phyloP scores from a whole-genome alignment of 1,140 invertebrate genomes.

The Papilio glaucus region DNA sequence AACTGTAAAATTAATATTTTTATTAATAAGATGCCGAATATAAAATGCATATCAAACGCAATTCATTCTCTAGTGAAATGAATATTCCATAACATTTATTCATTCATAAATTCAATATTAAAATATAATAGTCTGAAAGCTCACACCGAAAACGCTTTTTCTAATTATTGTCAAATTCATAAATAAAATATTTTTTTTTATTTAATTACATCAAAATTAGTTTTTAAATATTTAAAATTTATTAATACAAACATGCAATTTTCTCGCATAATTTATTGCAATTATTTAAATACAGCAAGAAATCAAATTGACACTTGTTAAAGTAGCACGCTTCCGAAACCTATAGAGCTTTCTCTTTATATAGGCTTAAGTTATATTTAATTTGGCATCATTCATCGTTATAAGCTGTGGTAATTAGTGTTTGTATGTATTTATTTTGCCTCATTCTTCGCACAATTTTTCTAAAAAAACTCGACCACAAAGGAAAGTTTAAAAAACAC shows the following conservation, averaged over 20 bases:
- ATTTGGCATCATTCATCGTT: slow-evolving; percentile 54
- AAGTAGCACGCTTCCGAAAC: slow-evolving; percentile 12
- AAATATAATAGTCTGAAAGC: not conserved
- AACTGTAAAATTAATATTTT: not conserved
- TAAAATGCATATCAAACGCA: slow-evolving; percentile 8
- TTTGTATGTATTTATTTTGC: slow-evolving; percentile 69
- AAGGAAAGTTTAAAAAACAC: slow-evolving; percentile 42
- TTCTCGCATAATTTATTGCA: slow-evolving; percentile 4
- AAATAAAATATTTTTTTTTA: too few species aligned
- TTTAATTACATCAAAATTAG: too few species aligned
- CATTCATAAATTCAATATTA: not conserved
- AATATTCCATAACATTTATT: slow-evolving; percentile 9
- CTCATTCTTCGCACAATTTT: slow-evolving; percentile 63
- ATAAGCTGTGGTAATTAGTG: slow-evolving; percentile 43
- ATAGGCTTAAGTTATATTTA: slow-evolving; percentile 37
- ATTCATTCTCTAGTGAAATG: not conserved
- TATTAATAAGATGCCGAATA: not conserved
- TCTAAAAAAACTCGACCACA: slow-evolving; percentile 42
- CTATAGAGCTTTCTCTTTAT: not conserved
- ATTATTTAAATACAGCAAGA: not conserved
- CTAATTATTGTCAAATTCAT: too few species aligned
- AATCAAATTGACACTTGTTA: slow-evolving; percentile 9
- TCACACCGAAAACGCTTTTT: slow-evolving; percentile 22
- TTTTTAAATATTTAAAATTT: not conserved
- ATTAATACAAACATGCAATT: not conserved